Percentiles rank a stretch among this genome's conserved stretches.
These are phyloP conservation scores for Apeira syringaria DNA, from an alignment of 2,888 invertebrate genomes.

Conservation along the genomic window DNA sequence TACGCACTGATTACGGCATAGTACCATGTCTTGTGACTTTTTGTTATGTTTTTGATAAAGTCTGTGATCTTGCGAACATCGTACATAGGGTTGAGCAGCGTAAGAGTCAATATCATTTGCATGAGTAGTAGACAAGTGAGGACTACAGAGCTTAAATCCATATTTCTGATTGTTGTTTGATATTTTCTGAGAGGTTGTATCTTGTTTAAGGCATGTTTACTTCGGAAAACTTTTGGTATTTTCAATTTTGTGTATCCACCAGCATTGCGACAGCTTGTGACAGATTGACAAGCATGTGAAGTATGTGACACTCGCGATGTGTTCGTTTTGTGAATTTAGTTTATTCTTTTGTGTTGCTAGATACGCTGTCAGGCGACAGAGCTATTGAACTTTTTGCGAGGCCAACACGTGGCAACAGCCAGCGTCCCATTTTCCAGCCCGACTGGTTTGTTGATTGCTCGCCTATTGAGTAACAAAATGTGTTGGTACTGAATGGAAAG, in stretches of 20 bases:
- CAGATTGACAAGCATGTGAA: slow-evolving; percentile 35
- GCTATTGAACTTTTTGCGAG: slow-evolving; percentile 24
- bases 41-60: slow-evolving; percentile 40
- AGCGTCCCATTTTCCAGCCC: slow-evolving; percentile 13
- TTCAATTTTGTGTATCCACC: slow-evolving; percentile 5
- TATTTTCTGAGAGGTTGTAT: slow-evolving; percentile 13
- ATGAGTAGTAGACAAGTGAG: slow-evolving; percentile 52
- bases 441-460: slow-evolving; percentile 14
- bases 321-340: slow-evolving; percentile 45
- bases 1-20: slow-evolving; percentile 40
- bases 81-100: slow-evolving; percentile 63
- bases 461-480: slow-evolving; percentile 4
- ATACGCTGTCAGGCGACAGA: slow-evolving; percentile 23
- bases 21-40: slow-evolving; percentile 38
- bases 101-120: slow-evolving; percentile 59
- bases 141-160: slow-evolving; percentile 55
- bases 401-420: slow-evolving; percentile 14
- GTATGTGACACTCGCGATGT: slow-evolving; percentile 34
- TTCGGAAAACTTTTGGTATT: background rate
- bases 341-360: slow-evolving; percentile 38
- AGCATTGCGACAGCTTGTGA: slow-evolving; percentile 35
- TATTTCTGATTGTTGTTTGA: slow-evolving; percentile 38
- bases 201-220: slow-evolving; percentile 37
- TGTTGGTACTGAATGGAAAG: background rate
- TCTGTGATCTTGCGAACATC: slow-evolving; percentile 53